A percentile compares a stretch with the other conserved stretches of the same genome.
These are phyloP conservation scores for Rhabdophis nuchalis DNA, from an alignment of 2,797 vertebrate species.

Conservation along the genomic window DNA sequence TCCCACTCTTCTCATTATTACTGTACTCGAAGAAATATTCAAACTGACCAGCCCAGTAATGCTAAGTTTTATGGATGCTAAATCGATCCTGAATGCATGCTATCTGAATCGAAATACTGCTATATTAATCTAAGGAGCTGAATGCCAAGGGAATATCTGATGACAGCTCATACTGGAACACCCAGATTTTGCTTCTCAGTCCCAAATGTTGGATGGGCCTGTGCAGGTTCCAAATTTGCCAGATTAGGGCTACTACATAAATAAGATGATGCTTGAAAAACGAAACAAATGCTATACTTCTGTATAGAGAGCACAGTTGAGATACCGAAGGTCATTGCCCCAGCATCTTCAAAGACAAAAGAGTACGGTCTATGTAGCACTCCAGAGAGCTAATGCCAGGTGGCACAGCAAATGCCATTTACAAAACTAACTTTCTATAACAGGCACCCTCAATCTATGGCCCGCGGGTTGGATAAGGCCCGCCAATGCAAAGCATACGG, in stretches of 20 bases:
- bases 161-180: not conserved
- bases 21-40: not conserved
- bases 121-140: not conserved
- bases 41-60: not conserved
- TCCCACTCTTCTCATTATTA: not conserved
- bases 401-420: not conserved
- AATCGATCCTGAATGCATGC: not conserved
- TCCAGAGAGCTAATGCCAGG: not conserved
- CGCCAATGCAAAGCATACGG: no score
- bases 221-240: not conserved
- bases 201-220: not conserved
- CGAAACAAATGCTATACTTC: not conserved
- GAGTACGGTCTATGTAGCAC: not conserved
- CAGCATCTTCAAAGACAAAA: not conserved
- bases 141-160: conserved; percentile 31
- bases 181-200: not conserved
- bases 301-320: not conserved
- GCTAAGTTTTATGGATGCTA: not conserved
- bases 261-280: not conserved
- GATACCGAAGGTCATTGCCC: not conserved
- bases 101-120: conserved; percentile 2
- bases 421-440: not conserved
- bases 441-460: no score
- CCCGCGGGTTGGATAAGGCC: no score
- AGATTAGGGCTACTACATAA: not conserved